Evolutionary conservation across 2,888 invertebrate species (phyloP).

Genomic region (Dasypolia templi): DNA sequence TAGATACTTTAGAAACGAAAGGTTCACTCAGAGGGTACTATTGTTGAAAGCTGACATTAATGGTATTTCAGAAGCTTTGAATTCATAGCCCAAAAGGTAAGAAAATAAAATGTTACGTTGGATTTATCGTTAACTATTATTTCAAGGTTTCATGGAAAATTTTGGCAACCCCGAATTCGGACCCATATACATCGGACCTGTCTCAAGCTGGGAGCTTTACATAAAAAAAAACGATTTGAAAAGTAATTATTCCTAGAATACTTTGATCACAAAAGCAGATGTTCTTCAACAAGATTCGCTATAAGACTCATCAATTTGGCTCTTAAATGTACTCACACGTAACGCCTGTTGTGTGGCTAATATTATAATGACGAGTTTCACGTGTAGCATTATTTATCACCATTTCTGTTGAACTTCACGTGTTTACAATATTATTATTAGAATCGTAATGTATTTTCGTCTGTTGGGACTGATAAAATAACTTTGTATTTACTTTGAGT

Average conservation of each 20-base stretch:
- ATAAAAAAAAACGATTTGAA: background rate
- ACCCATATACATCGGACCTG: too few relatives aligned
- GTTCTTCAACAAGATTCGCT: slow-evolving; percentile 11
- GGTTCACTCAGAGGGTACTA: background rate
- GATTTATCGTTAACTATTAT: too few relatives aligned
- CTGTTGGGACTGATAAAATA: slow-evolving; percentile 13
- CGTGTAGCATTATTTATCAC: slow-evolving; percentile 53
- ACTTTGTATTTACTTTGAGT: background rate
- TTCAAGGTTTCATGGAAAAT: background rate
- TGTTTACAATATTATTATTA: slow-evolving; percentile 41
- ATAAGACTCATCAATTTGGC: slow-evolving; percentile 50
- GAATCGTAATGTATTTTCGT: slow-evolving; percentile 32
- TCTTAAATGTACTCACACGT: slow-evolving; percentile 35
- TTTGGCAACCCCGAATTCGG: background rate
- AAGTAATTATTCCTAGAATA: background rate
- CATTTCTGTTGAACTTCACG: slow-evolving; percentile 41
- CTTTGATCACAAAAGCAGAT: background rate
- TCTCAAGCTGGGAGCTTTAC: background rate
- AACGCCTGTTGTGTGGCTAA: slow-evolving; percentile 28
- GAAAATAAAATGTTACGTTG: background rate
- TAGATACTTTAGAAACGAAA: background rate
- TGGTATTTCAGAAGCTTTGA: background rate
- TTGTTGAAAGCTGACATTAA: background rate
- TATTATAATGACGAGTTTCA: slow-evolving; percentile 43
- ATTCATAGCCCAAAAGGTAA: background rate